A percentile compares a stretch with the other conserved stretches of the same genome.
These are phyloP conservation scores for Caenorhabditis uteleia DNA, from an alignment of 2,888 invertebrate genomes.

Conservation along the genomic window DNA sequence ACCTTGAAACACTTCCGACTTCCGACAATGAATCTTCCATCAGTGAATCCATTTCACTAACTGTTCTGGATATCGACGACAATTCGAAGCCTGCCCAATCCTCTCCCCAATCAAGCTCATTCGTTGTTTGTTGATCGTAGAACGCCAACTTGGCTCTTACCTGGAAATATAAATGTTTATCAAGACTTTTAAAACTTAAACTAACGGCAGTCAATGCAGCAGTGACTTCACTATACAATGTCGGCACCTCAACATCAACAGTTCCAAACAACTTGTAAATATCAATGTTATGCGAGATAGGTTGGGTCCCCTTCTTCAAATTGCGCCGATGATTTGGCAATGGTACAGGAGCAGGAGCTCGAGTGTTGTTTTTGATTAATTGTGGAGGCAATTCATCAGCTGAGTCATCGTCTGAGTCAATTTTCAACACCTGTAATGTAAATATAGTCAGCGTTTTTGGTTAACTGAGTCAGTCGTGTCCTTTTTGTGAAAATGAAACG, in stretches of 20 bases:
- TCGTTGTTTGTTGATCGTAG: constrained; percentile 56
- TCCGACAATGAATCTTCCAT: constrained; percentile 31
- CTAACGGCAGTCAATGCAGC: constrained; percentile 40
- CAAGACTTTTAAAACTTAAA: no score
- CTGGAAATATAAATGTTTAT: no score
- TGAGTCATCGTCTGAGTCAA: constrained; percentile 32
- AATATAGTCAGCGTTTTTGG: not conserved
- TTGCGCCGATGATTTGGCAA: constrained; percentile 7
- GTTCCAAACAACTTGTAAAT: constrained; percentile 52
- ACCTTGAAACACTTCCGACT: constrained; percentile 29
- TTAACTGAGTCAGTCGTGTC: not conserved
- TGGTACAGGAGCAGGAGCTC: not conserved
- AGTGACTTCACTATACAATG: constrained; percentile 44
- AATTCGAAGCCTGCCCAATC: constrained; percentile 7
- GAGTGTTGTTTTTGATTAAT: constrained; percentile 7
- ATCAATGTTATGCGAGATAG: constrained; percentile 57
- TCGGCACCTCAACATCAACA: constrained; percentile 51
- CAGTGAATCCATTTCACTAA: constrained; percentile 32
- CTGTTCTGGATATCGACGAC: constrained; percentile 33
- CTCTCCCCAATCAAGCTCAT: constrained; percentile 48
- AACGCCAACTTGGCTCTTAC: constrained; percentile 42
- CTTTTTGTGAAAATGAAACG: no score
- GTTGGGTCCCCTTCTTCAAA: constrained; percentile 38
- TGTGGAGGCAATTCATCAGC: constrained; percentile 45
- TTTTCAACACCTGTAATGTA: not conserved